Evolutionary conservation across 2,113 vertebrate species (phyloP), one percentile per base, ranked within the genome.

Genomic region (Cololabis saira): DNA sequence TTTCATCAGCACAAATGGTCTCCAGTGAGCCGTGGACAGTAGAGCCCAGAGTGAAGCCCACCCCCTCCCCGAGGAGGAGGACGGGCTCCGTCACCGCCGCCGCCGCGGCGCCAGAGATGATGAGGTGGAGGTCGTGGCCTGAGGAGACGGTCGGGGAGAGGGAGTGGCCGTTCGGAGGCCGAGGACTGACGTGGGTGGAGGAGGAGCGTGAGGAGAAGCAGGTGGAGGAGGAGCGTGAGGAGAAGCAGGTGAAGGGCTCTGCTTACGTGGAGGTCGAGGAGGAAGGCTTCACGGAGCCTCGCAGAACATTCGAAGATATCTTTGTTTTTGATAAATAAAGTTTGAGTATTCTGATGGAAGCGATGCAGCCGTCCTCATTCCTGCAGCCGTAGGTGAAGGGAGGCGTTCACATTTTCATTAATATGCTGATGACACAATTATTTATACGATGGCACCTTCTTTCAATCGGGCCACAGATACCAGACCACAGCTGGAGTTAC

Each of bases 321-420:
- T 92, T 93, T 85, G 80, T 68, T 61, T 76, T 92, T 61, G 82
- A 71, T 12, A 24, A 87, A 86, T 86, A 83, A 85, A 81, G 18
- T 40, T 22, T 27, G 24, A 27, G 24, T 27, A 27, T 27, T 27
- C 24, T 27, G 24, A 27, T 3, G 24, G 24, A 27, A 27, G 24
- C 5, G 2, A 5, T 27, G 3, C 24, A 27, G 24, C 24, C 24
- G 5, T 3, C 3, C 24, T 27, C 24, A 27, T 27, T 27, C 24
- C 24, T 27, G 24, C 2, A 3, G 24, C 24, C 3, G n/a, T n/a
- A n/a, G n/a, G n/a, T n/a, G n/a, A n/a, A n/a, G n/a, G n/a, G n/a
- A n/a, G n/a, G n/a, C n/a, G n/a, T n/a, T n/a, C n/a, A n/a, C n/a
- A n/a, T n/a, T n/a, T n/a, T n/a, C n/a, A n/a, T n/a, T n/a, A n/a